phyloP scores from a whole-genome alignment of 2,888 invertebrate species.

The Sycophila texana region DNA sequence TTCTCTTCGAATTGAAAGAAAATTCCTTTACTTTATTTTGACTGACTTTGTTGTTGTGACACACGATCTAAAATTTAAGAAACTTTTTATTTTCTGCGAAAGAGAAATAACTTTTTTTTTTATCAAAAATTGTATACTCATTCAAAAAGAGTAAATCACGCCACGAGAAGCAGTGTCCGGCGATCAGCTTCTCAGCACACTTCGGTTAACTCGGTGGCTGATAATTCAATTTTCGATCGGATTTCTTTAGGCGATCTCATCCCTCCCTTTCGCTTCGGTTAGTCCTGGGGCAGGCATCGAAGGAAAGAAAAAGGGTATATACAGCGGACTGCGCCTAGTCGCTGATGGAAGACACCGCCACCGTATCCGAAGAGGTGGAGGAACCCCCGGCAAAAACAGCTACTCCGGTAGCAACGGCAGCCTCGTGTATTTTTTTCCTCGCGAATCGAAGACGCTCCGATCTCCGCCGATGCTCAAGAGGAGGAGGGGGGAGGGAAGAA shows the following conservation, averaged over 20 bases:
- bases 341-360: slow-evolving; percentile 45
- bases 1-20: too few species aligned
- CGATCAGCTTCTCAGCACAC: not conserved
- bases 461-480: not conserved
- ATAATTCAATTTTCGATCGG: slow-evolving; percentile 52
- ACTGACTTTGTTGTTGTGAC: too few species aligned
- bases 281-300: not conserved
- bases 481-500: too few species aligned
- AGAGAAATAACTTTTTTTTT: too few species aligned
- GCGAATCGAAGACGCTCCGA: slow-evolving; percentile 53
- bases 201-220: slow-evolving; percentile 21
- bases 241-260: slow-evolving; percentile 39
- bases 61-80: too few species aligned
- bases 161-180: not conserved
- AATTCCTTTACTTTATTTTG: too few species aligned
- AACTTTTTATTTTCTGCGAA: too few species aligned
- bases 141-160: not conserved
- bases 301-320: not conserved
- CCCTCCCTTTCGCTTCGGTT: not conserved
- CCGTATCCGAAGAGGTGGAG: slow-evolving; percentile 16
- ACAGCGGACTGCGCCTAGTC: not conserved
- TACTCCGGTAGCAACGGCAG: not conserved
- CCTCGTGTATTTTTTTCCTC: slow-evolving; percentile 21
- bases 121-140: too few species aligned
- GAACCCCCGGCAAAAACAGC: slow-evolving; percentile 27